Evolutionary conservation across 2,797 vertebrate genomes (phyloP).

Genomic region (Sardinella longiceps): DNA sequence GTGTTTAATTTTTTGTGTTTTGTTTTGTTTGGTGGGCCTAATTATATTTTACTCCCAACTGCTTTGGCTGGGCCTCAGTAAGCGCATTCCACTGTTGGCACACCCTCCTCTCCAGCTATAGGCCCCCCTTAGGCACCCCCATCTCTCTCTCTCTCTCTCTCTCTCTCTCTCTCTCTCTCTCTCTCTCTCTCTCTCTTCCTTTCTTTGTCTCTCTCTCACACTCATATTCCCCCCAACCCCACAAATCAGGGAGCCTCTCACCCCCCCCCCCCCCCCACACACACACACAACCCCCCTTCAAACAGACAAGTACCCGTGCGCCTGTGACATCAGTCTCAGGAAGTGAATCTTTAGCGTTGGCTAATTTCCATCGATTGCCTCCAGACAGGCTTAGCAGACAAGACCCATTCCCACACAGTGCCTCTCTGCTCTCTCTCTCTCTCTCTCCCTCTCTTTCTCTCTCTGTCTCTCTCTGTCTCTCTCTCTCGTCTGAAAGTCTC

Average conservation of each 20-base stretch:
- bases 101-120: neutral
- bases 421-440: slow-evolving; percentile 72
- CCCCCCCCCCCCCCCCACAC: slow-evolving; percentile 25
- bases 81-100: slow-evolving; percentile 3
- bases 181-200: neutral
- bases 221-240: neutral
- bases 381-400: slow-evolving; percentile 81
- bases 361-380: slow-evolving; percentile 84
- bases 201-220: neutral
- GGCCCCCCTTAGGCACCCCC: neutral
- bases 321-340: slow-evolving; percentile 78
- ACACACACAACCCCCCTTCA: slow-evolving; percentile 65
- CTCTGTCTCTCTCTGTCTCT: neutral
- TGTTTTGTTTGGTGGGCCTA: neutral
- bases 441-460: slow-evolving; percentile 36
- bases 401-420: slow-evolving; percentile 77
- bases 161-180: slow-evolving; percentile 3
- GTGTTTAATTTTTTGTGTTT: neutral
- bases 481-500: slow-evolving; percentile 16
- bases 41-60: slow-evolving; percentile 1
- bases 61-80: neutral
- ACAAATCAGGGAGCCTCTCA: slow-evolving; percentile 5
- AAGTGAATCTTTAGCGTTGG: slow-evolving; percentile 81
- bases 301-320: slow-evolving; percentile 67
- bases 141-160: slow-evolving; percentile 48